A percentile compares a stretch with the other conserved stretches of the same genome.
Evolutionary conservation across 2,113 vertebrate genomes (phyloP).

Genomic region (Fulica atra): DNA sequence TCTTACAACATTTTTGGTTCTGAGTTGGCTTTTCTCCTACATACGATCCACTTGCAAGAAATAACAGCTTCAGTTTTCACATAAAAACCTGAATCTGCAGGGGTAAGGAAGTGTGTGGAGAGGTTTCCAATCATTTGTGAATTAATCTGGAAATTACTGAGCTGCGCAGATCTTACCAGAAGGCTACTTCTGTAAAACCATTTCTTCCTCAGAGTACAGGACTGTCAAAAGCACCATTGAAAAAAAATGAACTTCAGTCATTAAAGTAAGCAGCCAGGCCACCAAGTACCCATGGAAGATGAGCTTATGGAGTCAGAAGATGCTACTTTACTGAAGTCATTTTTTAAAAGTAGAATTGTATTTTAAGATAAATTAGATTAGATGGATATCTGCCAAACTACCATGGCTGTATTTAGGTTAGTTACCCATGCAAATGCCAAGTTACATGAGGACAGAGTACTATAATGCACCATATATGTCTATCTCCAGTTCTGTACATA

Average conservation of each 20-base stretch:
- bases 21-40: not conserved
- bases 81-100: not conserved
- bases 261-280: not conserved
- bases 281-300: not conserved
- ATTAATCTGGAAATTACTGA: not conserved
- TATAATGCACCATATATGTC: conserved; percentile 54
- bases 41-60: not conserved
- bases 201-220: not conserved
- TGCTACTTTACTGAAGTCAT: conserved; percentile 24
- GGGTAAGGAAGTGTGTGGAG: not conserved
- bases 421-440: not conserved
- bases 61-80: not conserved
- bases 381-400: not conserved
- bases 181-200: not conserved
- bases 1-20: not conserved
- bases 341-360: conserved; percentile 3
- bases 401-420: conserved; percentile 16
- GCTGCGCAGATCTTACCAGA: not conserved
- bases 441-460: not conserved
- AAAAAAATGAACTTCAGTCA: not conserved
- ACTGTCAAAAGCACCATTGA: not conserved
- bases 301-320: conserved; percentile 24
- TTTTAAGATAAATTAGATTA: conserved; percentile 25
- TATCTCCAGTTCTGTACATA: conserved; percentile 44
- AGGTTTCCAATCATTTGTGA: not conserved